phyloP scores from a whole-genome alignment of 1,140 invertebrate species.

The Glomeris maerens region DNA sequence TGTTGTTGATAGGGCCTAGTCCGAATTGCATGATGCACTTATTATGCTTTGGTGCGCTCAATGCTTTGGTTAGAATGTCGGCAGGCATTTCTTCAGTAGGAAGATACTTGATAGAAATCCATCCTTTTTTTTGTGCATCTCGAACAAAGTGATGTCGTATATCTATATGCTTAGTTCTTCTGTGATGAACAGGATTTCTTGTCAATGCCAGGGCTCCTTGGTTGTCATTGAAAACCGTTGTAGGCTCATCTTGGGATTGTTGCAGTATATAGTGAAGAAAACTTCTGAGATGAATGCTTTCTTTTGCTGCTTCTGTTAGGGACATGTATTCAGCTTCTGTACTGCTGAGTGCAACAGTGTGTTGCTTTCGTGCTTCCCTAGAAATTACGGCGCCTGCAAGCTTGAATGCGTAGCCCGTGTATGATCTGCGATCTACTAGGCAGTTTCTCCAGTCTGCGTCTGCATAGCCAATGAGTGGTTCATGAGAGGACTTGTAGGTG shows the following conservation, averaged over 20 bases:
- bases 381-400: conserved; percentile 11
- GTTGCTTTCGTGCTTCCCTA: conserved; percentile 21
- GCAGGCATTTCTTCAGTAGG: conserved; percentile 2
- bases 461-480: conserved; percentile 2
- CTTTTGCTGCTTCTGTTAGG: conserved; percentile 26
- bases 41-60: too few species aligned
- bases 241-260: not conserved
- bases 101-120: not conserved
- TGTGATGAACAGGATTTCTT: conserved; percentile 29
- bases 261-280: conserved; percentile 1
- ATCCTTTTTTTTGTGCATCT: not conserved
- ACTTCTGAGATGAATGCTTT: conserved; percentile 22
- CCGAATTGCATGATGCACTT: too few species aligned
- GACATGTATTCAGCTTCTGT: conserved; percentile 30
- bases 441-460: conserved; percentile 17
- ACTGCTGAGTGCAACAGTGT: conserved; percentile 22
- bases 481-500: not conserved
- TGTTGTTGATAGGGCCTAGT: too few species aligned
- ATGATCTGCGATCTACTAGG: conserved; percentile 12
- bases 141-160: conserved; percentile 26
- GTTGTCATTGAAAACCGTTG: conserved; percentile 24
- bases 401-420: conserved; percentile 15
- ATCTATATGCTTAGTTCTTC: conserved; percentile 30
- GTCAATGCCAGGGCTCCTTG: conserved; percentile 29
- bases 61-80: conserved; percentile 5